Conservation (phyloP, 53 echinoderm and acorn worm genomes). For the Echinarachnius parma region DNA sequence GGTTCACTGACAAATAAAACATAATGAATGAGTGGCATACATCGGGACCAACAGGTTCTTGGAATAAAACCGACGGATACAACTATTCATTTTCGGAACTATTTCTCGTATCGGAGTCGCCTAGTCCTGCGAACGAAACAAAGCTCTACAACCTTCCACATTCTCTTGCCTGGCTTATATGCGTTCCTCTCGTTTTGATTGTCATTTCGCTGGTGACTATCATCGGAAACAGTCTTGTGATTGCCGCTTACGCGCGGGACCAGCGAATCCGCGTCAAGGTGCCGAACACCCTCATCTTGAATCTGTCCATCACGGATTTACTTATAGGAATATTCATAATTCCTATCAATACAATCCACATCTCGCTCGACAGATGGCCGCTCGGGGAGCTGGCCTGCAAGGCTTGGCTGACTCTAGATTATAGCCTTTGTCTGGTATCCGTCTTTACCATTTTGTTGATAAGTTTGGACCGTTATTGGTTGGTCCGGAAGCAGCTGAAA, state of each 20-base stretch:
- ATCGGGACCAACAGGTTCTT: no score
- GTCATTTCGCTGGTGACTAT: slow-evolving; percentile 61
- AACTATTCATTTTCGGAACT: no score
- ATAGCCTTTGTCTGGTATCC: slow-evolving; percentile 54
- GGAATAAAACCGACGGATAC: no score
- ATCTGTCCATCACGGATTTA: slow-evolving; percentile 71
- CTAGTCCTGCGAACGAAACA: no score
- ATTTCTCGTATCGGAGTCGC: no score
- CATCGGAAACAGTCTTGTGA: slow-evolving; percentile 62
- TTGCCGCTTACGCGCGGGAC: slow-evolving; percentile 54
- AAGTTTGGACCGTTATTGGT: slow-evolving; percentile 91
- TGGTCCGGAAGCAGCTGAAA: slow-evolving; percentile 72
- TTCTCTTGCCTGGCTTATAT: slow-evolving; percentile 8
- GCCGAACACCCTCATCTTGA: slow-evolving; percentile 62
- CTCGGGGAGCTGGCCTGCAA: slow-evolving; percentile 61
- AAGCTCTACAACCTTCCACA: no score
- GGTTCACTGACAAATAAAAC: no score
- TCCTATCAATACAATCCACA: slow-evolving; percentile 56
- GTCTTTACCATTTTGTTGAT: slow-evolving; percentile 68
- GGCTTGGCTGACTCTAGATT: slow-evolving; percentile 61
- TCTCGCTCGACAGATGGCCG: slow-evolving; percentile 47
- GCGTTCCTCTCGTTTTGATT: slow-evolving; percentile 7
- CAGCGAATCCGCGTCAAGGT: slow-evolving; percentile 56
- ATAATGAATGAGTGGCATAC: no score
- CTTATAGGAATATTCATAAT: slow-evolving; percentile 59